A percentile compares a stretch with the other conserved stretches of the same genome.
phyloP scores from a whole-genome alignment of 2,797 vertebrate species.

The Catamblyrhynchus diadema region DNA sequence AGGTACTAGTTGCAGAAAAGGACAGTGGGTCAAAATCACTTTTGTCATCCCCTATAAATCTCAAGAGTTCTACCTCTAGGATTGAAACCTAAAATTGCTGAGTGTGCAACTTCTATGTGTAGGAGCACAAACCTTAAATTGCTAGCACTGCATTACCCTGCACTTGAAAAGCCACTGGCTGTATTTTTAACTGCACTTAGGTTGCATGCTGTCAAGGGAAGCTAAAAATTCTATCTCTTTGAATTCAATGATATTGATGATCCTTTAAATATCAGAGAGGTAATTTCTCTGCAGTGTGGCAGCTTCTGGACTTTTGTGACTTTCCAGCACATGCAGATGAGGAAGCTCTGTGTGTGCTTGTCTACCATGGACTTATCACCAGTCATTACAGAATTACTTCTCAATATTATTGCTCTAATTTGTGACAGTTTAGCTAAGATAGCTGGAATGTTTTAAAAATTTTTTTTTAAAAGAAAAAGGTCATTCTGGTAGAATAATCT shows the following conservation, averaged over 20 bases:
- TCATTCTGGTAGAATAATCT: not conserved
- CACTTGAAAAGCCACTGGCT: constrained; percentile 10
- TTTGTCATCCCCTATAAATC: constrained; percentile 40
- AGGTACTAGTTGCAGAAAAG: not conserved
- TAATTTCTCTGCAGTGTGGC: not conserved
- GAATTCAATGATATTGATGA: not conserved
- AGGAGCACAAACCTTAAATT: not conserved
- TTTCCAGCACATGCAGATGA: not conserved
- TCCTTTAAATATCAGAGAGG: not conserved
- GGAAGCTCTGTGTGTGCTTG: accelerated
- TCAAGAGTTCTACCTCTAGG: not conserved
- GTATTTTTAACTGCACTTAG: constrained; percentile 61
- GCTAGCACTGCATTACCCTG: constrained; percentile 38
- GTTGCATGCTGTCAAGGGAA: constrained; percentile 24
- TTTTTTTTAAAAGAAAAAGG: not conserved
- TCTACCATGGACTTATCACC: not conserved
- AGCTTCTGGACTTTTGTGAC: not conserved
- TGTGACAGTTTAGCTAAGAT: not conserved
- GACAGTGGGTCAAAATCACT: constrained; percentile 20
- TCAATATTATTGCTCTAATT: not conserved
- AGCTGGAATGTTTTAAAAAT: not conserved
- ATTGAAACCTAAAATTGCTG: constrained; percentile 10
- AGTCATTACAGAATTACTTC: not conserved
- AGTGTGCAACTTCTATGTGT: not conserved
- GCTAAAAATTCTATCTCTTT: constrained; percentile 34